A percentile compares a stretch with the other conserved stretches of the same genome.
Evolutionary conservation across 2,113 vertebrate genomes (phyloP).

Genomic region (Hepsetus odoe): DNA sequence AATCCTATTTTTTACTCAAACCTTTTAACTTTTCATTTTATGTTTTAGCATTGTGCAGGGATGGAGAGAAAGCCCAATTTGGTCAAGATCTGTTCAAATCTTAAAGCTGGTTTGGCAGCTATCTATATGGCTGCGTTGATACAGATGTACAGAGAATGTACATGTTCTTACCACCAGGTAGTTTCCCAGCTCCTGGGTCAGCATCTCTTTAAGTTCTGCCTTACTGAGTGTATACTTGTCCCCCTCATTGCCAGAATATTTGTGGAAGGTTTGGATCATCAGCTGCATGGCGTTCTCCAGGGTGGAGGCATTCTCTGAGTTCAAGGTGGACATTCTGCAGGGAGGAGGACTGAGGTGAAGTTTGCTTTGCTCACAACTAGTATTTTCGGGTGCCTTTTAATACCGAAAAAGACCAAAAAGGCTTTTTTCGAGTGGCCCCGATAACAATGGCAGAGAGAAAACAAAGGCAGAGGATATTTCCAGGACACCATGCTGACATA

Average conservation of each 20-base stretch:
- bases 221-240: slow-evolving; percentile 84
- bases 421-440: background rate
- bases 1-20: no score
- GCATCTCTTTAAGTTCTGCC: slow-evolving; percentile 83
- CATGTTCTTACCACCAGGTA: slow-evolving; percentile 70
- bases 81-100: no score
- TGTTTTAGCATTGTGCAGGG: no score
- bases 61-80: no score
- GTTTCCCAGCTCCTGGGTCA: slow-evolving; percentile 78
- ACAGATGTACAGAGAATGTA: no score
- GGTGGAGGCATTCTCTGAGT: slow-evolving; percentile 72
- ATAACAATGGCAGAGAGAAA: background rate
- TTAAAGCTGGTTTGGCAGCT: no score
- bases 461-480: background rate
- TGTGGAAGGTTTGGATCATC: slow-evolving; percentile 85
- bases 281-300: slow-evolving; percentile 83
- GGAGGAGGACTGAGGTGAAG: background rate
- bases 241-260: slow-evolving; percentile 84
- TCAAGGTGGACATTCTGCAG: slow-evolving; percentile 70
- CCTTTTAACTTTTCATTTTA: no score
- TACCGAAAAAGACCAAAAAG: slow-evolving; percentile 17
- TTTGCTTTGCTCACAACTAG: background rate
- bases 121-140: no score
- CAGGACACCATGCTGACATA: background rate
- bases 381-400: slow-evolving; percentile 1